Base-by-base conservation (phyloP, 1,140 invertebrate genomes). In the Lineus longissimus region DNA sequence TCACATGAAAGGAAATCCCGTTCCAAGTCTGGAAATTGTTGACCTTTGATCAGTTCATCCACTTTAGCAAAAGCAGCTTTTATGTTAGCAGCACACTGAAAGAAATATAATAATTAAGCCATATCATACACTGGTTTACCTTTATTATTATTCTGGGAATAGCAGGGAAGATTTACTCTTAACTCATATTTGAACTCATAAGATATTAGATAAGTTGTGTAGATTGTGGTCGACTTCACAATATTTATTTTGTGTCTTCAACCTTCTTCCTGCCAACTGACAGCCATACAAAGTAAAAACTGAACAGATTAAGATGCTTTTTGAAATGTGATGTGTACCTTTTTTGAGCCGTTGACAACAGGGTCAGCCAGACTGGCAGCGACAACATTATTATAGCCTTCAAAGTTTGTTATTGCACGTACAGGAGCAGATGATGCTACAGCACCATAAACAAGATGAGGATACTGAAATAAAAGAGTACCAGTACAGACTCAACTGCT, bases 341-440 rank as follows among this genome's bases (percentile, higher is more conserved):
- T 58, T 57, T 61, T 25, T 55, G 66, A 71, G 17, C 73, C 73
- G 22, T 70, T 67, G 2, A 74, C 71, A 47, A 71, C 59, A 4
- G 64, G 43, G 54, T 64, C 68, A 11, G 45, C 33, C 15, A 74
- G 62, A 59, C 73, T 74, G 30, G 54, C 55, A 23, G 73, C 68
- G 17, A 73, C 71, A 25, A 73, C 73, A 45, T 74, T 62, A 60
- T 73, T 71, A 36, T 74, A 74, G 13, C 73, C 72, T 40, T 74
- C 62, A 73, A 95, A 96, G 82, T 96, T 88, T 13, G 90, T 83
- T 82, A 91, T 81, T 7, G 93, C 92, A 45, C 90, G 70, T 19
- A 96, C 81, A 6, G 93, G 93, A 1, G 90, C 93, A 82, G 91
- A 94, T 0, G 90, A 86, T 23, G 92, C 93, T 4, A 97, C 86